Evolutionary conservation across 2,113 vertebrate species (phyloP).

Genomic region (Chelonoidis abingdonii): DNA sequence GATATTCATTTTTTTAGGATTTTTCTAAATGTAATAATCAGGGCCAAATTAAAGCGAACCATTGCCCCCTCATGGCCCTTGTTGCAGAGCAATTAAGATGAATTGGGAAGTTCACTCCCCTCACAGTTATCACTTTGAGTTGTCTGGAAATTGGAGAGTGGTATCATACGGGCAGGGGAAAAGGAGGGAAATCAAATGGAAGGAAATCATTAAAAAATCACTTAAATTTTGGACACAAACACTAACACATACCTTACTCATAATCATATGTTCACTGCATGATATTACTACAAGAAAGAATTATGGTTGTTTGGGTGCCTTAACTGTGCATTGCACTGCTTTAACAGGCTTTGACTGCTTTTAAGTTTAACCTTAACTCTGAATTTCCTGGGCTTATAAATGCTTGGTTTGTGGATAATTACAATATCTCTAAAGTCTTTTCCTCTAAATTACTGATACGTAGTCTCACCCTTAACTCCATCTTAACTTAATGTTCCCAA

Average conservation of each 20-base stretch:
- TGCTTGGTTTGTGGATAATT: background rate
- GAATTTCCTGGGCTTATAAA: background rate
- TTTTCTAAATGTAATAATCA: background rate
- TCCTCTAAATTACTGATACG: background rate
- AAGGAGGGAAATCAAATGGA: accelerated
- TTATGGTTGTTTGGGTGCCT: background rate
- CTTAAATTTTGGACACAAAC: background rate
- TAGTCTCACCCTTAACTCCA: background rate
- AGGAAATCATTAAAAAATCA: background rate
- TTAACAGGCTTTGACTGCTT: background rate
- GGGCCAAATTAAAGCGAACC: background rate
- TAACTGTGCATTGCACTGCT: background rate
- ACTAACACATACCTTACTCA: background rate
- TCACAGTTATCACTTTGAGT: background rate
- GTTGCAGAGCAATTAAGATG: background rate
- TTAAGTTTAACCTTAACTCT: background rate
- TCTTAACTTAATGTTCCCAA: background rate
- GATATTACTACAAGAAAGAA: background rate
- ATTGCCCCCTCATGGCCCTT: background rate
- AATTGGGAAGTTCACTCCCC: background rate
- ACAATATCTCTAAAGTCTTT: background rate
- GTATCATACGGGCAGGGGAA: background rate
- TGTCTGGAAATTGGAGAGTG: background rate
- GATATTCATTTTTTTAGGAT: background rate
- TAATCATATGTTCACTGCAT: background rate